Base-by-base conservation (phyloP, 2,888 invertebrate species). In the Prostheceraeus crozeri region DNA sequence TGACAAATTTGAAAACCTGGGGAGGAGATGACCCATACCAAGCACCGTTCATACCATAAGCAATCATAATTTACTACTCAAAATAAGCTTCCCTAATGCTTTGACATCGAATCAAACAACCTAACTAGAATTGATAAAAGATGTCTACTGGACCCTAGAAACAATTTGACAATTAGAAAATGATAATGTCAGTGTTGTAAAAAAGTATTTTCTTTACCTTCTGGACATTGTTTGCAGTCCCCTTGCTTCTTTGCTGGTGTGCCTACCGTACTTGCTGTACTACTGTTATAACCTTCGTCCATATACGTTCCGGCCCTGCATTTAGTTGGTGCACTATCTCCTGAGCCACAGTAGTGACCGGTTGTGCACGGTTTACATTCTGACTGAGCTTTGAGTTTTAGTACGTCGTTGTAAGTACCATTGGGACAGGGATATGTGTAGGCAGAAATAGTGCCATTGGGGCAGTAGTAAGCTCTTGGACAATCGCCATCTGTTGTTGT, bases 391-490 rank as follows among this genome's bases (percentile, higher is more conserved):
- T 62, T 63, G 35, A 66, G 61, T 23, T 71, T 70, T 25, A 64
- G 63, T 6, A 57, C 51, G 45, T 67, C 67, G 57, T 72, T 73
- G 65, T 71, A 73, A 1, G 73, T 73, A 10, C 73, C 73, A 40
- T 72, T 72, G 1, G 68, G 68, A 66, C 73, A 73, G 4, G 70
- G 68, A 64, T 63, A 70, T 55, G 71, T 63, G 6, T 67, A 66
- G 8, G 68, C 66, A 46, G 67, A 65, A 28, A 61, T 65, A 0
- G 73, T 72, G 0, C 71, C 70, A 1, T 62, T 62, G 0, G 73
- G 74, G 64, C 74, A 74, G 64, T 71, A 74, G 63, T 71, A 70
- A 1, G 69, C 73, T 3, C 68, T 66, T 0, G 70, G 71, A 65
- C 73, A 73, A 3, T 65, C 59, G 2, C 65, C 72, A 10, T 67